These are phyloP conservation scores for Melanostoma scalare DNA, from an alignment of 2,888 invertebrate genomes.

Conservation along the genomic window DNA sequence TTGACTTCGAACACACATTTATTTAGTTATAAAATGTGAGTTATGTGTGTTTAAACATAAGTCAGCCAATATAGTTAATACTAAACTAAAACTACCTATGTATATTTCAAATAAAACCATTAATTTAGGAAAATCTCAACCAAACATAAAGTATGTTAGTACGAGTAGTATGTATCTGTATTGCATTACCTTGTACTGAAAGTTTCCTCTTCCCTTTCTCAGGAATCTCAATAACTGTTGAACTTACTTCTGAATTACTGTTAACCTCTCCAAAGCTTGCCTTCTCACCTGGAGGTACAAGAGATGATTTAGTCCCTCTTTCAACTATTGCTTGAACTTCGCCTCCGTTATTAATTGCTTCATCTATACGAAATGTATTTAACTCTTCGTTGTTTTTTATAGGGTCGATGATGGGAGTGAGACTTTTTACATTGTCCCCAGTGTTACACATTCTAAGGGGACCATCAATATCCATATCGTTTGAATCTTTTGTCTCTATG, in stretches of 20 bases:
- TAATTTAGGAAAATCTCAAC: background rate
- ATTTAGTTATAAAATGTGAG: no score
- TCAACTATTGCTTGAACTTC: constrained; percentile 31
- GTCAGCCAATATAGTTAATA: no score
- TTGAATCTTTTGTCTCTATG: constrained; percentile 39
- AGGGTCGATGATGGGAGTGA: constrained; percentile 52
- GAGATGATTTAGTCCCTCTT: constrained; percentile 77
- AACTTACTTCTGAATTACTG: constrained; percentile 76
- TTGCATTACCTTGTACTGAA: constrained; percentile 80
- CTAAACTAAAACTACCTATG: no score
- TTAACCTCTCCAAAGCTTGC: constrained; percentile 77
- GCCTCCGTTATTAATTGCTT: constrained; percentile 17
- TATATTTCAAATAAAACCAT: no score
- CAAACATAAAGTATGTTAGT: background rate
- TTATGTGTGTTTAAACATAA: no score
- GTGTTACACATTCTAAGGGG: background rate
- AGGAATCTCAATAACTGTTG: constrained; percentile 77
- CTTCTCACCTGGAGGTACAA: constrained; percentile 77
- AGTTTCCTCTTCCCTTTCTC: constrained; percentile 80
- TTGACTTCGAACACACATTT: no score
- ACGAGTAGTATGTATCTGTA: constrained; percentile 12
- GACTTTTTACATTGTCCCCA: constrained; percentile 53
- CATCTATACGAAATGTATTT: constrained; percentile 53
- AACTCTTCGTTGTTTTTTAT: constrained; percentile 59
- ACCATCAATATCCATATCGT: background rate